Evolutionary conservation across 1,140 invertebrate genomes (phyloP).

Genomic region (Drosophila athabasca): DNA sequence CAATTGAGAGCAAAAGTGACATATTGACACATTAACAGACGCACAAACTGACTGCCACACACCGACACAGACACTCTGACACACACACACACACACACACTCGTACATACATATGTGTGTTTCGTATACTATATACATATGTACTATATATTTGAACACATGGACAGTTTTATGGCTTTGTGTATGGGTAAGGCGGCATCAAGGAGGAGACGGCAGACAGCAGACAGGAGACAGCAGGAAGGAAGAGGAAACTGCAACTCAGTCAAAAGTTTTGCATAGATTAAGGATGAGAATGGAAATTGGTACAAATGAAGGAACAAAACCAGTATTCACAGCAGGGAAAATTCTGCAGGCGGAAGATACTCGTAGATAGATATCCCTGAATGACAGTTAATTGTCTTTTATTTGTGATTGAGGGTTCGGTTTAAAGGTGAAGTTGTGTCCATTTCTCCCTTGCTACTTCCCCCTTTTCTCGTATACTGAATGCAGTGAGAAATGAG

Average conservation of each 20-base stretch:
- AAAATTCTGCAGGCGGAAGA: too few relatives aligned
- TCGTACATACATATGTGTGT: neutral
- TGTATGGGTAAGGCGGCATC: conserved; percentile 19
- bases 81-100: conserved; percentile 1
- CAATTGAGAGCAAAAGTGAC: conserved; percentile 53
- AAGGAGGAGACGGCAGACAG: neutral
- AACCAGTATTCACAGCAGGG: neutral
- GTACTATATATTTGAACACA: too few relatives aligned
- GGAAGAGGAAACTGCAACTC: conserved; percentile 26
- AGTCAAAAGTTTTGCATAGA: conserved; percentile 39
- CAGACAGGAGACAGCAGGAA: conserved; percentile 2
- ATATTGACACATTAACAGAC: conserved; percentile 46
- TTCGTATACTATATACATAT: too few relatives aligned
- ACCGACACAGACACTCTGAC: neutral
- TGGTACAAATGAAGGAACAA: conserved; percentile 11
- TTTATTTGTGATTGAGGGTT: too few relatives aligned
- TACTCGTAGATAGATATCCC: too few relatives aligned
- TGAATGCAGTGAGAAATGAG: too few relatives aligned
- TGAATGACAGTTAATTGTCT: too few relatives aligned
- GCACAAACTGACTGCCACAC: conserved; percentile 1
- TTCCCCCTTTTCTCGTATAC: too few relatives aligned
- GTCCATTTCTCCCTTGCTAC: too few relatives aligned
- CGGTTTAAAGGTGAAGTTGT: too few relatives aligned
- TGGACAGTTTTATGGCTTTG: conserved; percentile 49
- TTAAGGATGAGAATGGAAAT: neutral